phyloP scores from a whole-genome alignment of 2,113 vertebrate species.

The Hydropotes inermis region DNA sequence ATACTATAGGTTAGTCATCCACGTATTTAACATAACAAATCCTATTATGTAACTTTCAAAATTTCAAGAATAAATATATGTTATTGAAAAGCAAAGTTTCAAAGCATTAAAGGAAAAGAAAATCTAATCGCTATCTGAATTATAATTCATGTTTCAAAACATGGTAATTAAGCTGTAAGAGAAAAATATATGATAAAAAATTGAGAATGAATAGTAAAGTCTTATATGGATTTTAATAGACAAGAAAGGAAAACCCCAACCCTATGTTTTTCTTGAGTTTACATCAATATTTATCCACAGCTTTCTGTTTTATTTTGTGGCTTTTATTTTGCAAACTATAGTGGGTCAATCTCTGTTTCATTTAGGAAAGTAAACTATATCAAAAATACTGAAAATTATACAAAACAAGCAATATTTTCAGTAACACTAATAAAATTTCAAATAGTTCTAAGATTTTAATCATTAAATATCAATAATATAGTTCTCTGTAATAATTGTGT shows the following conservation, averaged over 20 bases:
- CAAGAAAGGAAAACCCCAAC: neutral
- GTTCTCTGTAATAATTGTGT: neutral
- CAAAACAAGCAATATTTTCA: neutral
- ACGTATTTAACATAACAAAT: neutral
- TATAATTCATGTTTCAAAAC: neutral
- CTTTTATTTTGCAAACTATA: neutral
- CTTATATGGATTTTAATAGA: neutral
- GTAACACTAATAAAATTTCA: neutral
- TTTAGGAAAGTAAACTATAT: neutral
- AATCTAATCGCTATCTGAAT: neutral
- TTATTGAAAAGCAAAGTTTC: neutral
- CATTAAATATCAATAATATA: neutral
- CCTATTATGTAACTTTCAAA: neutral
- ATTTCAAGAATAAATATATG: neutral
- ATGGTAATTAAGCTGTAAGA: neutral
- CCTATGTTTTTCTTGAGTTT: neutral
- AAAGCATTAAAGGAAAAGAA: neutral
- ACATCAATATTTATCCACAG: neutral
- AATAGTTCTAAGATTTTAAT: neutral
- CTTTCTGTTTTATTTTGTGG: neutral
- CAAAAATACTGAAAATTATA: neutral
- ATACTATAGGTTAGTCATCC: neutral
- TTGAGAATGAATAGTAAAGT: neutral
- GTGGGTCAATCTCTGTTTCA: neutral
- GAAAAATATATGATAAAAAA: neutral